Conservation (phyloP, 2,888 invertebrate genomes). For the Lycaena phlaeas region DNA sequence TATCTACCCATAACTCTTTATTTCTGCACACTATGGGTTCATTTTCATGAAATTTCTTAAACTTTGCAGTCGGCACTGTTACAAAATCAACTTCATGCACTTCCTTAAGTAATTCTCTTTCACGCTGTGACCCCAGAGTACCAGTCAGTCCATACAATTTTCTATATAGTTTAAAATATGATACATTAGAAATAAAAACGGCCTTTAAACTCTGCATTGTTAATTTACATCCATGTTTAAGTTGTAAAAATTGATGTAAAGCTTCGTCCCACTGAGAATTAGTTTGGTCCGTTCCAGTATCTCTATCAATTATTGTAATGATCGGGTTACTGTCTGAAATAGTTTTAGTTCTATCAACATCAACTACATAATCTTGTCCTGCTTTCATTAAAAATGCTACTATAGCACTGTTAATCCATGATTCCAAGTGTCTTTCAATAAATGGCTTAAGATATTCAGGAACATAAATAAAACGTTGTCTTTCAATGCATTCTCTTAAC, state of each 20-base stretch:
- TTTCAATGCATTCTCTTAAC: constrained; percentile 4
- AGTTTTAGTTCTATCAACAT: constrained; percentile 9
- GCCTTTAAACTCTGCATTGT: constrained; percentile 10
- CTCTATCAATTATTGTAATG: constrained; percentile 9
- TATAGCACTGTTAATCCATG: constrained; percentile 8
- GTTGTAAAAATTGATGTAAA: constrained; percentile 11
- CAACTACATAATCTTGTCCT: constrained; percentile 10
- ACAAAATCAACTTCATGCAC: constrained; percentile 9
- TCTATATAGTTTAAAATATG: constrained; percentile 8
- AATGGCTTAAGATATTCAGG: constrained; percentile 7
- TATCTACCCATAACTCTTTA: constrained; percentile 4
- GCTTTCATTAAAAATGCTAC: constrained; percentile 7
- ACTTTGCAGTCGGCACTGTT: constrained; percentile 6
- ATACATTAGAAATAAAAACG: constrained; percentile 10
- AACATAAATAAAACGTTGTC: constrained; percentile 1
- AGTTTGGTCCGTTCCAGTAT: constrained; percentile 9
- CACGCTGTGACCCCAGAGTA: constrained; percentile 6
- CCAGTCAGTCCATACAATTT: constrained; percentile 10
- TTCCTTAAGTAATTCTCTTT: constrained; percentile 9
- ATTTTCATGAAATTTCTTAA: constrained; percentile 7
- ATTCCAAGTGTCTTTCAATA: constrained; percentile 8
- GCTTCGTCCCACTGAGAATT: constrained; percentile 9
- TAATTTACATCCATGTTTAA: constrained; percentile 11
- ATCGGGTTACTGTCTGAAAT: constrained; percentile 9
- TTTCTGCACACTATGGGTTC: constrained; percentile 6